These are phyloP conservation scores for Dufourea novaeangliae DNA, from an alignment of 1,140 invertebrate genomes.

Conservation along the genomic window DNA sequence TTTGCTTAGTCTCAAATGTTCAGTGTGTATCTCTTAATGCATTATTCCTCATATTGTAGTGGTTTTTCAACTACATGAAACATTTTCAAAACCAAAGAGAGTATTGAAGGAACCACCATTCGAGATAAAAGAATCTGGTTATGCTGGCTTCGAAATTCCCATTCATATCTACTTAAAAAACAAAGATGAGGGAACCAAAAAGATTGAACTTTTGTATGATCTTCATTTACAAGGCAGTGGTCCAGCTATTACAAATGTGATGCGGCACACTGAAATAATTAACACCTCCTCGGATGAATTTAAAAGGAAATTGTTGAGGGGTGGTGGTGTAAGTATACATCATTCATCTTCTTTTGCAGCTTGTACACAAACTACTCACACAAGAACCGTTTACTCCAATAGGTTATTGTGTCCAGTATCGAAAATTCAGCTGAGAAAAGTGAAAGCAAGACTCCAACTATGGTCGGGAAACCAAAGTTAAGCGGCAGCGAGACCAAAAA, in stretches of 20 bases:
- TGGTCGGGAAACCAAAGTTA: conserved; percentile 87
- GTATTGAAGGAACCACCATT: conserved; percentile 96
- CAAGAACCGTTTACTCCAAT: conserved; percentile 3
- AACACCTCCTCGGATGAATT: conserved; percentile 94
- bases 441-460: conserved; percentile 74
- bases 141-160: conserved; percentile 94
- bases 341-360: neutral
- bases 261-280: conserved; percentile 90
- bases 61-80: conserved; percentile 95
- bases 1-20: neutral
- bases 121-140: conserved; percentile 94
- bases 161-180: conserved; percentile 96
- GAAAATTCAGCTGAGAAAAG: conserved; percentile 75
- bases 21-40: neutral
- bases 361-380: neutral
- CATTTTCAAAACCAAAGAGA: conserved; percentile 94
- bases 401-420: conserved; percentile 68
- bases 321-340: conserved; percentile 86
- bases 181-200: conserved; percentile 92
- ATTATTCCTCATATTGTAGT: conserved; percentile 81
- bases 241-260: conserved; percentile 85
- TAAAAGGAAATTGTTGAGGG: conserved; percentile 91
- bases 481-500: conserved; percentile 84
- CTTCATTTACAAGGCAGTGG: conserved; percentile 89
- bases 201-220: conserved; percentile 93